phyloP scores from a whole-genome alignment of 2,888 invertebrate species.

The Philonicus albiceps region DNA sequence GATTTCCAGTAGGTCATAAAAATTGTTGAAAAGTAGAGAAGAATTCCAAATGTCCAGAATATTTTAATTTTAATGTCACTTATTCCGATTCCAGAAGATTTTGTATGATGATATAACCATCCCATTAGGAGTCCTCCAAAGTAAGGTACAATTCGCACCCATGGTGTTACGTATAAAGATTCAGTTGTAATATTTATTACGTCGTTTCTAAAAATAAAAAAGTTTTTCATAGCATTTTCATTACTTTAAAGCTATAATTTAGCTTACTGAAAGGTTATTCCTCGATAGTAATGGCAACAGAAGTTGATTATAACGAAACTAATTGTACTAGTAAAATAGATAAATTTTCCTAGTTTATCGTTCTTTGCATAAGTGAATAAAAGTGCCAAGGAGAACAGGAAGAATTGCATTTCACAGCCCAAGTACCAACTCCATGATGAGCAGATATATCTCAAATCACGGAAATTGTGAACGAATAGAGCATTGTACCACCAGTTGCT shows the following conservation, averaged over 20 bases:
- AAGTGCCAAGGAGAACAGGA: conserved; percentile 52
- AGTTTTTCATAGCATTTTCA: background rate
- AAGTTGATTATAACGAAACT: conserved; percentile 52
- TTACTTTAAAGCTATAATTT: background rate
- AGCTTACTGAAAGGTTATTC: conserved; percentile 57
- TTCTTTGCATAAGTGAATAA: conserved; percentile 54
- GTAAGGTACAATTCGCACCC: conserved; percentile 56
- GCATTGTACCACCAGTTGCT: conserved; percentile 57
- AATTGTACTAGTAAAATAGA: conserved; percentile 51
- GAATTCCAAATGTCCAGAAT: conserved; percentile 53
- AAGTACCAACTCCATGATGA: conserved; percentile 58
- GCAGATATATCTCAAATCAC: conserved; percentile 54
- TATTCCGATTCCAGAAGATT: conserved; percentile 42
- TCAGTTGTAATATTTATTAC: conserved; percentile 55
- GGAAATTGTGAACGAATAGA: conserved; percentile 54
- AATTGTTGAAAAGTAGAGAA: conserved; percentile 53
- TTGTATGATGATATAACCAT: conserved; percentile 52
- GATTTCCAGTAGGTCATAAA: conserved; percentile 57
- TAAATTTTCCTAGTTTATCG: conserved; percentile 52
- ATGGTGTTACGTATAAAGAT: conserved; percentile 55
- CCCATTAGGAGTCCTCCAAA: conserved; percentile 56
- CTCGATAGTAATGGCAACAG: conserved; percentile 53
- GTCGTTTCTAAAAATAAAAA: conserved; percentile 52
- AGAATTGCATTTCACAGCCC: conserved; percentile 57
- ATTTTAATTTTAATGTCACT: conserved; percentile 44